Conservation (phyloP, 2,113 vertebrate species). For the Pygoscelis adeliae region DNA sequence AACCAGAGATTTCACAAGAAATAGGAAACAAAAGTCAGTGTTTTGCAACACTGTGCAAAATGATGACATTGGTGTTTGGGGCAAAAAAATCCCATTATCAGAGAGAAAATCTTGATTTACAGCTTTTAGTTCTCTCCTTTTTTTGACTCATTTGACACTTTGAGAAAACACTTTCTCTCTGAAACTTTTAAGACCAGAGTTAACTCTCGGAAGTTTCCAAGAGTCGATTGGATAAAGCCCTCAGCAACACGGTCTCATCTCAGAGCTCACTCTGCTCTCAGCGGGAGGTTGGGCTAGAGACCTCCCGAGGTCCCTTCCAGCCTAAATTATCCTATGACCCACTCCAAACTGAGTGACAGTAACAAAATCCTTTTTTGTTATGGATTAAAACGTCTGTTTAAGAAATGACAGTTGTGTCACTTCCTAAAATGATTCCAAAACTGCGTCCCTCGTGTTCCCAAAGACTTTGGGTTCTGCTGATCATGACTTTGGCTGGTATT, state of each 20-base stretch:
- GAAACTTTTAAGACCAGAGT: background rate
- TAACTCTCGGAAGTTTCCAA: background rate
- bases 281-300: background rate
- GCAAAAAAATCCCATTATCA: background rate
- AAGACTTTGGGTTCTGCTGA: background rate
- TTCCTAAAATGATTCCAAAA: background rate
- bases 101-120: background rate
- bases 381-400: background rate
- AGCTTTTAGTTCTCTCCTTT: background rate
- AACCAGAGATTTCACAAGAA: background rate
- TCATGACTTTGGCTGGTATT: background rate
- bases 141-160: background rate
- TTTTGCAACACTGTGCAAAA: background rate
- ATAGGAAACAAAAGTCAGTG: background rate
- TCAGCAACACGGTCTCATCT: background rate
- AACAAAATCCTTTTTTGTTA: background rate
- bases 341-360: background rate
- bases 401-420: background rate
- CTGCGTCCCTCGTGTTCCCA: background rate
- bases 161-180: background rate
- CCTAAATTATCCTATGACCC: background rate
- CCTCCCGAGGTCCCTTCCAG: background rate
- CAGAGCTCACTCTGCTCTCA: background rate
- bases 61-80: background rate
- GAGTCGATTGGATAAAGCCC: background rate